Evolutionary conservation across 2,888 invertebrate species (phyloP).

Genomic region (Cheilosia urbana): DNA sequence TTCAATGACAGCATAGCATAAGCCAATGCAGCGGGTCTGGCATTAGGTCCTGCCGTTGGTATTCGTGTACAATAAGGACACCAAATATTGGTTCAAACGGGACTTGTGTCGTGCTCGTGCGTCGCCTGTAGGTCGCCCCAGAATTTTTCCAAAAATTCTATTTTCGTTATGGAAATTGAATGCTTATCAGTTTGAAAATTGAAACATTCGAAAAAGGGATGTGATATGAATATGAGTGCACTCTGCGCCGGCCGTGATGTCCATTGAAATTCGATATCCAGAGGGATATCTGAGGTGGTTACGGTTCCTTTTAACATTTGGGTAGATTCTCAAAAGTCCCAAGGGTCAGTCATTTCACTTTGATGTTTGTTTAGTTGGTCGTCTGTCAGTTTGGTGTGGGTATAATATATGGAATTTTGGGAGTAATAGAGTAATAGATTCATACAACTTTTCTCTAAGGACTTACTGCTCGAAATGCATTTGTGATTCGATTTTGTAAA

Average conservation of each 20-base stretch:
- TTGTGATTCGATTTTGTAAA: too few relatives aligned
- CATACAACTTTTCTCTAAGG: neutral
- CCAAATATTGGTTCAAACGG: constrained; percentile 26
- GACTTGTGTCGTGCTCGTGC: constrained; percentile 12
- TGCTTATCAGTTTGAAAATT: constrained; percentile 58
- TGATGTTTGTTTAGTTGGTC: constrained; percentile 15
- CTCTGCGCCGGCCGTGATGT: constrained; percentile 23
- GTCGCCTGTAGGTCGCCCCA: constrained; percentile 2
- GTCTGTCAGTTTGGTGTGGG: neutral
- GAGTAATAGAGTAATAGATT: too few relatives aligned
- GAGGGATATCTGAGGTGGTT: constrained; percentile 27
- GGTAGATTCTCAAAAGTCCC: neutral
- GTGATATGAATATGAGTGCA: constrained; percentile 10
- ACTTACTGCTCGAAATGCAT: too few relatives aligned
- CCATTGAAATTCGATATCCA: constrained; percentile 45
- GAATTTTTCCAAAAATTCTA: constrained; percentile 42
- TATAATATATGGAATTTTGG: too few relatives aligned
- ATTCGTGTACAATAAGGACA: constrained; percentile 36
- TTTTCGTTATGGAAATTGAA: constrained; percentile 57
- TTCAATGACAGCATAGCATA: constrained; percentile 25
- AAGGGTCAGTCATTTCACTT: constrained; percentile 33
- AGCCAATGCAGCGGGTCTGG: constrained; percentile 42
- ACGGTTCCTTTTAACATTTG: constrained; percentile 1
- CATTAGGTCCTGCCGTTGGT: constrained; percentile 15
- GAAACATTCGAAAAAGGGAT: constrained; percentile 22